Conservation (phyloP, 2,888 invertebrate genomes). For the Vanessa cardui region DNA sequence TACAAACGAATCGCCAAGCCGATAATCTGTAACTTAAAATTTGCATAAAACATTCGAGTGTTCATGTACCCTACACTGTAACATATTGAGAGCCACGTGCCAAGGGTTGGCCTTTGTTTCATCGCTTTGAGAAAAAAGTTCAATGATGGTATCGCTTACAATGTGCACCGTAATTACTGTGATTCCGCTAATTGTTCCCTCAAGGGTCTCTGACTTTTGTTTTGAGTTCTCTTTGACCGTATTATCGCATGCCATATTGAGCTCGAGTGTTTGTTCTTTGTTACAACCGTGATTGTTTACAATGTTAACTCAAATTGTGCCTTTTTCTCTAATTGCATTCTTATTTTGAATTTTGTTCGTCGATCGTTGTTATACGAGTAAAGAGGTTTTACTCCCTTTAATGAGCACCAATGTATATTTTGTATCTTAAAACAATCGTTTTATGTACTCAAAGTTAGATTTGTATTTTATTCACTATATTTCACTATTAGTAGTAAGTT, state of each 20-base stretch:
- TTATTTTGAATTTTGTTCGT: conserved; percentile 2
- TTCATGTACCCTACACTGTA: conserved; percentile 46
- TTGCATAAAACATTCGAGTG: conserved; percentile 41
- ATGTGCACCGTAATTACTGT: conserved; percentile 70
- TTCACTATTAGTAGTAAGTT: no score
- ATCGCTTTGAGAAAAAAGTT: conserved; percentile 56
- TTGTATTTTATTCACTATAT: no score
- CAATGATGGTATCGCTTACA: conserved; percentile 78
- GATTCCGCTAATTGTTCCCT: conserved; percentile 76
- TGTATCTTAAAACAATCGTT: no score
- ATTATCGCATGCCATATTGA: conserved; percentile 72
- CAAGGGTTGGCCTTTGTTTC: conserved; percentile 75
- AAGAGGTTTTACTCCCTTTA: background rate
- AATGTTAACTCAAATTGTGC: conserved; percentile 13
- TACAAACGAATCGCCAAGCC: background rate
- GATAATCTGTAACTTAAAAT: conserved; percentile 10
- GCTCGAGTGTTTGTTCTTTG: conserved; percentile 57
- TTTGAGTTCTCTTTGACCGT: conserved; percentile 74
- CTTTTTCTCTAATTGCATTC: conserved; percentile 6
- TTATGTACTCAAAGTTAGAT: no score
- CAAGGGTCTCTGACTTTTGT: conserved; percentile 67
- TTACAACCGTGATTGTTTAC: conserved; percentile 24
- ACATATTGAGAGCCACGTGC: conserved; percentile 73
- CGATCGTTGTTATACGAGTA: background rate
- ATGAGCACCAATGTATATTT: no score